phyloP scores from a whole-genome alignment of 2,797 vertebrate genomes.

The Arctocebus calabarensis region DNA sequence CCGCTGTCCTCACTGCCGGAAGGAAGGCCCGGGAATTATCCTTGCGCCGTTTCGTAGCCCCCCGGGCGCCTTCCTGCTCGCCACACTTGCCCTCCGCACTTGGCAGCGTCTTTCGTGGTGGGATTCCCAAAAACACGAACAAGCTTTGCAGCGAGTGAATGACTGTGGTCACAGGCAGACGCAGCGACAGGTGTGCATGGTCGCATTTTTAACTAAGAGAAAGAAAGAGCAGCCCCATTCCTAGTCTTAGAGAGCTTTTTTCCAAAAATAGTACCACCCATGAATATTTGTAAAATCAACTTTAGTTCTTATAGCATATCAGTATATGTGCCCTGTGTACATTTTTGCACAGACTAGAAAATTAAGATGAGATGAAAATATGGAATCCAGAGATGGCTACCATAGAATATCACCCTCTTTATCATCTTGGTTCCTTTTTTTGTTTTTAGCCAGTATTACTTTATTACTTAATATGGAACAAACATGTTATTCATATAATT shows the following conservation, averaged over 20 bases:
- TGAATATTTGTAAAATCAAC: neutral
- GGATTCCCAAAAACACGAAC: neutral
- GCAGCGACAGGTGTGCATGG: too few species aligned
- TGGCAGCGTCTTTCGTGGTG: neutral
- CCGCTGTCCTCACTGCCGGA: neutral
- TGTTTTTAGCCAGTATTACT: neutral
- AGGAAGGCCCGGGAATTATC: neutral
- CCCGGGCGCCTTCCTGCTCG: neutral
- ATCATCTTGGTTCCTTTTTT: neutral
- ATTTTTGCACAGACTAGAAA: neutral
- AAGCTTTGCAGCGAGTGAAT: neutral
- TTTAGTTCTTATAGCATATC: neutral
- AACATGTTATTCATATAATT: neutral
- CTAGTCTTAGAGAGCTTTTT: neutral
- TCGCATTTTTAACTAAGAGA: neutral
- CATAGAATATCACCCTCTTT: neutral
- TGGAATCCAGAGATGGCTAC: neutral
- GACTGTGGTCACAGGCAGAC: neutral
- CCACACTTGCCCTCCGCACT: neutral
- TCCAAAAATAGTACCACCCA: neutral
- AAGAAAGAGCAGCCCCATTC: neutral
- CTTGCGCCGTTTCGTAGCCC: neutral
- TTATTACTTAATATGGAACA: neutral
- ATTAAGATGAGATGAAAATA: neutral
- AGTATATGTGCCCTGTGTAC: rapidly evolving